phyloP scores from a whole-genome alignment of 2,888 invertebrate genomes.

The Lutraria lutraria region DNA sequence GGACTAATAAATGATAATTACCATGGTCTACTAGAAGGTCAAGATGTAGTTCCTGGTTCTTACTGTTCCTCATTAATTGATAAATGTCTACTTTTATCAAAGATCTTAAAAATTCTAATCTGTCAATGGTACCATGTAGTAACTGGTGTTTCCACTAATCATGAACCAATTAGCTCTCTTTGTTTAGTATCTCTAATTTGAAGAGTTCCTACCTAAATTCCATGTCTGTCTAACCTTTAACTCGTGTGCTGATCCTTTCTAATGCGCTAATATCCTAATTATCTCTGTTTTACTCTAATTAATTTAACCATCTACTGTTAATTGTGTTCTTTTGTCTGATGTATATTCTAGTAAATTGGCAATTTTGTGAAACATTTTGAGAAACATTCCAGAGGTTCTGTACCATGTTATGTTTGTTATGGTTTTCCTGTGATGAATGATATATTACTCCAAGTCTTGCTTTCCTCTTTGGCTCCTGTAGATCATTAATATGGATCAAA shows the following conservation, averaged over 20 bases:
- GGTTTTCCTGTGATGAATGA: conserved; percentile 34
- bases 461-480: conserved; percentile 41
- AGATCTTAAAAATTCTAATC: too few relatives aligned
- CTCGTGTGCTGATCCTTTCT: neutral
- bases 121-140: too few relatives aligned
- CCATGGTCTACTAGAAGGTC: neutral
- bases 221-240: neutral
- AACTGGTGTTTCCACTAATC: too few relatives aligned
- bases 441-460: conserved; percentile 45
- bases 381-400: conserved; percentile 7
- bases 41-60: neutral
- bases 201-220: neutral
- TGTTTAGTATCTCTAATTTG: neutral
- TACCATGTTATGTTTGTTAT: conserved; percentile 36
- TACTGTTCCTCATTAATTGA: neutral
- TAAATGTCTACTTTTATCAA: too few relatives aligned
- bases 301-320: conserved; percentile 1
- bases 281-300: neutral
- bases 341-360: conserved; percentile 1
- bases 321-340: neutral
- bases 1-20: neutral
- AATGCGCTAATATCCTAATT: neutral
- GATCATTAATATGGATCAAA: conserved; percentile 41
- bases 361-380: conserved; percentile 20
- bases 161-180: too few relatives aligned